These are phyloP conservation scores for Synergus umbraculus DNA, from an alignment of 2,888 invertebrate species.

Conservation along the genomic window DNA sequence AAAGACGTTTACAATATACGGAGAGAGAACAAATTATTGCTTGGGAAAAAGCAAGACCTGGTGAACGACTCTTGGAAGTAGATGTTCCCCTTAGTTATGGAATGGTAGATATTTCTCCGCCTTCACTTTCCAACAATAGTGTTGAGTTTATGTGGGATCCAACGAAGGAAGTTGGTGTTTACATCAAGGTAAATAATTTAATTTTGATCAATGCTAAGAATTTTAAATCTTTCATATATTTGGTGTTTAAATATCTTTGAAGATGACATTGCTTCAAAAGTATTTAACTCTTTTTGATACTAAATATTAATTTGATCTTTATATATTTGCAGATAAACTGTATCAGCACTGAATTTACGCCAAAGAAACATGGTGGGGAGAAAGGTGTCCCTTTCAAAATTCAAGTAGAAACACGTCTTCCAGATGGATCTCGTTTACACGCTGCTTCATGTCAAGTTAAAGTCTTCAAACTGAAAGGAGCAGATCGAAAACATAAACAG, in stretches of 20 bases:
- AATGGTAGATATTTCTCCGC: constrained; percentile 89
- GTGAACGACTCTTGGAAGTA: constrained; percentile 94
- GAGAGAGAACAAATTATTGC: constrained; percentile 95
- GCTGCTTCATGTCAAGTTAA: constrained; percentile 98
- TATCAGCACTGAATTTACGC: constrained; percentile 98
- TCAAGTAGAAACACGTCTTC: constrained; percentile 93
- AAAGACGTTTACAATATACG: constrained; percentile 95
- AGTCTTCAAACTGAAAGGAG: constrained; percentile 95
- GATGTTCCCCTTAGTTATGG: constrained; percentile 97
- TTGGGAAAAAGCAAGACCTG: constrained; percentile 94
- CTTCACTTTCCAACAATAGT: constrained; percentile 85
- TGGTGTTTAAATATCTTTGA: neutral
- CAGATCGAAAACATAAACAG: constrained; percentile 97
- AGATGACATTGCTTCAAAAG: neutral
- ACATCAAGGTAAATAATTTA: constrained; percentile 86
- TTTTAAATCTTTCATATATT: neutral
- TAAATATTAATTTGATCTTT: constrained; percentile 16
- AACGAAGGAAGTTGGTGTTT: constrained; percentile 96
- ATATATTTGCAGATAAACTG: constrained; percentile 87
- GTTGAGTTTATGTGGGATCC: constrained; percentile 97
- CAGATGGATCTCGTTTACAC: constrained; percentile 85
- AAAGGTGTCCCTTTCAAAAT: constrained; percentile 98
- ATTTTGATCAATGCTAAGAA: neutral
- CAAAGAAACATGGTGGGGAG: constrained; percentile 98
- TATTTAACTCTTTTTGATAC: neutral